Evolutionary conservation across 2,797 vertebrate genomes (phyloP).

Genomic region (Synanceia verrucosa): DNA sequence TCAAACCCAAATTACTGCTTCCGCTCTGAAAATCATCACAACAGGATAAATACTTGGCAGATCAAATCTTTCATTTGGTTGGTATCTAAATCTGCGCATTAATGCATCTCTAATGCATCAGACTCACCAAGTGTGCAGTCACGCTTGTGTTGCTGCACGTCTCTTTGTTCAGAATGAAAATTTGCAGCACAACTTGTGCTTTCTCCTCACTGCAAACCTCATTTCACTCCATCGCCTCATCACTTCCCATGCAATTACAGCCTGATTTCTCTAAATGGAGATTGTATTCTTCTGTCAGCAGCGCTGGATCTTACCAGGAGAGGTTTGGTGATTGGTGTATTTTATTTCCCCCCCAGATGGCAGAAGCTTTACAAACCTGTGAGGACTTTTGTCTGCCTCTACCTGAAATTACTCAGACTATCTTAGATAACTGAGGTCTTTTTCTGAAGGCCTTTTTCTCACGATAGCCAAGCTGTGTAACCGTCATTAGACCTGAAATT

Average conservation of each 20-base stretch:
- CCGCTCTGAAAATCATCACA: conserved; percentile 16
- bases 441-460: background rate
- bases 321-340: conserved; percentile 1
- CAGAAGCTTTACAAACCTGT: conserved; percentile 5
- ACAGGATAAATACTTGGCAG: background rate
- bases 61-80: background rate
- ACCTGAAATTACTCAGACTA: background rate
- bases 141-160: background rate
- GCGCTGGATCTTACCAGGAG: background rate
- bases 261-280: background rate
- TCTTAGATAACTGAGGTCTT: background rate
- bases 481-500: background rate
- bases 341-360: background rate
- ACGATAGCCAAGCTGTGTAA: background rate
- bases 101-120: background rate
- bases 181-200: background rate
- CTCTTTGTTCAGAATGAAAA: background rate
- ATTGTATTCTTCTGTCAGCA: background rate
- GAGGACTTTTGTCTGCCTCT: background rate
- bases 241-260: conserved; percentile 6
- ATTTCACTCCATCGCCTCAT: conserved; percentile 19
- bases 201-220: background rate
- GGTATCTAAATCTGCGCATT: background rate
- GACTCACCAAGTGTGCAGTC: no score
- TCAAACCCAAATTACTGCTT: conserved; percentile 55